These are phyloP conservation scores for Drosophila engyochracea DNA, from an alignment of 2,888 invertebrate species.

Conservation along the genomic window DNA sequence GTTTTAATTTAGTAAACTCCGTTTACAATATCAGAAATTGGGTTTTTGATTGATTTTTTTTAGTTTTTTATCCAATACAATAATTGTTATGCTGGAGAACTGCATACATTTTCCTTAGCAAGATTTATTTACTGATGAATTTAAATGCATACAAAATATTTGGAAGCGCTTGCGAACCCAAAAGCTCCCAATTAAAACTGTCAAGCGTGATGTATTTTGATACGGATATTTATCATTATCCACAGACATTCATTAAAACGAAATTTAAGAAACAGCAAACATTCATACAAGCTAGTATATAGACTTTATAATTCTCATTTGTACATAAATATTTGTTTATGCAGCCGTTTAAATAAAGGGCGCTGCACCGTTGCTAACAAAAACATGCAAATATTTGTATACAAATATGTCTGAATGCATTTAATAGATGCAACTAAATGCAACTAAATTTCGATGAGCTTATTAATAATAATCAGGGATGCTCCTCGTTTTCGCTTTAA, in stretches of 20 bases:
- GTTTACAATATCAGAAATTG: background rate
- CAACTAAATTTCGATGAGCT: background rate
- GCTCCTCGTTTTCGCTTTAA: too few species aligned
- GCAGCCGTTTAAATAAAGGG: background rate
- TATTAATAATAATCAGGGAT: background rate
- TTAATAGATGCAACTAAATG: background rate
- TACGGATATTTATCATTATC: background rate
- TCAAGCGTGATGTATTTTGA: background rate
- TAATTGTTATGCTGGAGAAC: background rate
- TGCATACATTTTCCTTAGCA: accelerated
- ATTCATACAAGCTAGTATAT: background rate
- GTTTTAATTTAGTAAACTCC: background rate
- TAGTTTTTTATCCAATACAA: background rate
- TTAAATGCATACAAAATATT: background rate
- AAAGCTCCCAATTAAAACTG: too few species aligned
- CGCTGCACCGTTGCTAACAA: background rate
- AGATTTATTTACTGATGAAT: background rate
- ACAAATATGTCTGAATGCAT: background rate
- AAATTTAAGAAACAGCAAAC: background rate
- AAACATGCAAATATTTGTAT: background rate
- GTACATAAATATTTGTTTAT: background rate
- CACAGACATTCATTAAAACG: background rate
- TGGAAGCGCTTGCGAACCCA: too few species aligned
- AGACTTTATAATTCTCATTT: background rate
- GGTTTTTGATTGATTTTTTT: background rate